Conservation (phyloP, 2,113 vertebrate genomes). For the Hymenochirus boettgeri region DNA sequence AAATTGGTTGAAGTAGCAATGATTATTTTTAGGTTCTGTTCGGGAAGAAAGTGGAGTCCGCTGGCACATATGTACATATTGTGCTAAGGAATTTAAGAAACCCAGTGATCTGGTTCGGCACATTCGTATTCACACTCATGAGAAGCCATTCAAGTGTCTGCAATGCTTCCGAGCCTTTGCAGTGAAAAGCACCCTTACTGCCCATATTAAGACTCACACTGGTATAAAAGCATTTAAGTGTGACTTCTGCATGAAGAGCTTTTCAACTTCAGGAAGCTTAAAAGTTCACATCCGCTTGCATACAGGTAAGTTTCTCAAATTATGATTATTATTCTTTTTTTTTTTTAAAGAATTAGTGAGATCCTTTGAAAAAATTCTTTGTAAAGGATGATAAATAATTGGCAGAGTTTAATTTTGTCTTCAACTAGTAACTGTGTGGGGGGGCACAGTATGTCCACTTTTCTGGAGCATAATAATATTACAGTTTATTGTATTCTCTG, state of each 20-base stretch:
- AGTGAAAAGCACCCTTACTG: constrained; percentile 95
- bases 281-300: constrained; percentile 97
- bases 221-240: constrained; percentile 97
- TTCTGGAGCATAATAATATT: no score
- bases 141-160: constrained; percentile 97
- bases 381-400: no score
- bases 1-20: not conserved
- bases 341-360: not conserved
- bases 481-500: no score
- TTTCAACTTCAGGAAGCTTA: constrained; percentile 97
- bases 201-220: constrained; percentile 95
- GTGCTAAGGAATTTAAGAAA: constrained; percentile 95
- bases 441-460: no score
- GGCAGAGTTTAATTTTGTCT: no score
- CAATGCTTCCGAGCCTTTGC: constrained; percentile 97
- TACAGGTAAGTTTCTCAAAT: constrained; percentile 74
- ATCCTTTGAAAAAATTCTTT: no score
- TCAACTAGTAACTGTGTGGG: not conserved
- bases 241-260: constrained; percentile 91
- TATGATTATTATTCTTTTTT: not conserved
- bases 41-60: constrained; percentile 90
- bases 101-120: constrained; percentile 95
- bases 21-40: constrained; percentile 74
- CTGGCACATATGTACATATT: constrained; percentile 95
- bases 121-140: constrained; percentile 96